A percentile compares a stretch with the other conserved stretches of the same genome.
Evolutionary conservation across 2,113 vertebrate genomes (phyloP).

Genomic region (zebrafish (Danio rerio)): GRCz12tu NC_133179.1:28899001-28899500

Average conservation of each 20-base stretch:
- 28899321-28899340: constrained; percentile 46
- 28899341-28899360: constrained; percentile 39
- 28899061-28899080: neutral
- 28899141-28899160: no score
- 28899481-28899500: neutral
- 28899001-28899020: neutral
- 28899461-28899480: neutral
- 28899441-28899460: neutral
- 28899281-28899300: neutral
- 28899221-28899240: neutral
- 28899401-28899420: neutral
- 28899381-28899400: neutral
- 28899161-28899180: neutral
- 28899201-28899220: neutral
- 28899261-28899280: constrained; percentile 20
- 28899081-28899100: neutral
- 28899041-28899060: no score
- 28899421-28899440: no score
- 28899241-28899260: constrained; percentile 10
- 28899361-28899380: constrained; percentile 55
- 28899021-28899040: neutral
- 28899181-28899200: neutral
- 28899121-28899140: no score
- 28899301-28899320: constrained; percentile 42
- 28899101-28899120: neutral